Evolutionary conservation across 2,797 vertebrate genomes (phyloP), one percentile per base, ranked within the genome.

Genomic region (Malacoraja senta): DNA sequence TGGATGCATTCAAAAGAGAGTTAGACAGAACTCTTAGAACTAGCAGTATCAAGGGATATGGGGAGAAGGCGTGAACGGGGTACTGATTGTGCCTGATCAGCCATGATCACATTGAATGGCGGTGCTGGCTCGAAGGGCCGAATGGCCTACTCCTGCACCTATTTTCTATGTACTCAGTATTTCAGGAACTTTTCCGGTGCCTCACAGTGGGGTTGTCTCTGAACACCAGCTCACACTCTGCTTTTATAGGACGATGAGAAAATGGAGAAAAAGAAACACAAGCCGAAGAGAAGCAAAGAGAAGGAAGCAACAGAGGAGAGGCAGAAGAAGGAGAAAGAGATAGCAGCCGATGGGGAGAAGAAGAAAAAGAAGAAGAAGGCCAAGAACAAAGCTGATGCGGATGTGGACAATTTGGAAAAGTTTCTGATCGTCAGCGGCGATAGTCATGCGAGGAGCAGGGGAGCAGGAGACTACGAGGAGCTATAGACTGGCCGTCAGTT

Each of bases 391-490:
- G 95, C 78, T 83, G 78, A 95, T 0, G 97, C 96, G 0, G 96
- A 96, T 0, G 95, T 97, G 26, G 98, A 98, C 2, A 98, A 98
- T 95, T 96, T 99, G 95, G 98, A 99, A 95, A 98, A 98, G 94
- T 99, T 99, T 94, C 95, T 99, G 94, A 98, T 97, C 0, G 98
- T 98, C 10, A 97, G 96, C 78, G 95, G 95, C 0, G 96, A 0
- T 63, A 35, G 13, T 17, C 78, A n/a, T 80, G 71, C 96, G 93
- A 96, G 96, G 93, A 95, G 96, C 2, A 96, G 93, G 58, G 97
- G 98, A 0, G 98, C 97, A 0, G 98, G 97, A 0, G 99, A 99
- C 95, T 99, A 99, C 0, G 99, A 99, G 95, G 98, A 98, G 94
- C 98, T 99, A 93, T 99, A 98, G 97, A 93, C 90, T 53, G 13